These are phyloP conservation scores for Drosophila kuntzei DNA, from an alignment of 2,888 invertebrate genomes.

Conservation along the genomic window DNA sequence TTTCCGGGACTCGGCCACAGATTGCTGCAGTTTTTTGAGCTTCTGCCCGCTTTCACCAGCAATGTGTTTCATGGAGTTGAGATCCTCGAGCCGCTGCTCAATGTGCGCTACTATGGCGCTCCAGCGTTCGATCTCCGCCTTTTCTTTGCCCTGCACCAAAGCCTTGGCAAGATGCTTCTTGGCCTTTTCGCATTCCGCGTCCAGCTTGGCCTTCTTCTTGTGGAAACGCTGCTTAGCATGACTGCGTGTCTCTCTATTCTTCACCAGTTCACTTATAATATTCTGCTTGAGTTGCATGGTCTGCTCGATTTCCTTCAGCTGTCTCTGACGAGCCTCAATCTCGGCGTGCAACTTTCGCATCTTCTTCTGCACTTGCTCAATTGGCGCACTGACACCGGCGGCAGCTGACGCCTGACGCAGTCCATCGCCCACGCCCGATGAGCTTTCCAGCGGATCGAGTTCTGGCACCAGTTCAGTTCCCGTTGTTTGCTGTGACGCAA, in stretches of 20 bases:
- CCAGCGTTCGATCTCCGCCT: conserved; percentile 85
- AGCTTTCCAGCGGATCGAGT: conserved; percentile 81
- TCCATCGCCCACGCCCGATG: conserved; percentile 38
- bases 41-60: conserved; percentile 89
- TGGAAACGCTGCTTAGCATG: conserved; percentile 88
- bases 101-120: conserved; percentile 86
- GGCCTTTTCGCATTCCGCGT: conserved; percentile 88
- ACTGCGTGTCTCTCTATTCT: conserved; percentile 87
- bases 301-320: conserved; percentile 89
- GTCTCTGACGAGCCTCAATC: conserved; percentile 89
- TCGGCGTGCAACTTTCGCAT: conserved; percentile 86
- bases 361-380: conserved; percentile 83
- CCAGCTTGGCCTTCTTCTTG: conserved; percentile 88
- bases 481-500: conserved; percentile 84
- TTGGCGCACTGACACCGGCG: conserved; percentile 68
- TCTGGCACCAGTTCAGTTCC: conserved; percentile 44
- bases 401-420: conserved; percentile 25
- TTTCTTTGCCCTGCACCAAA: conserved; percentile 85
- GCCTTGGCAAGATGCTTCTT: conserved; percentile 87
- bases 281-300: conserved; percentile 91
- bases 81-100: conserved; percentile 86
- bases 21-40: conserved; percentile 90
- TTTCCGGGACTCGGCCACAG: conserved; percentile 90
- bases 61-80: conserved; percentile 87
- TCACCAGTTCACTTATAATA: conserved; percentile 89